A percentile compares a stretch with the other conserved stretches of the same genome.
Conservation (phyloP, 1,140 invertebrate species). For the Littorina saxatilis region DNA sequence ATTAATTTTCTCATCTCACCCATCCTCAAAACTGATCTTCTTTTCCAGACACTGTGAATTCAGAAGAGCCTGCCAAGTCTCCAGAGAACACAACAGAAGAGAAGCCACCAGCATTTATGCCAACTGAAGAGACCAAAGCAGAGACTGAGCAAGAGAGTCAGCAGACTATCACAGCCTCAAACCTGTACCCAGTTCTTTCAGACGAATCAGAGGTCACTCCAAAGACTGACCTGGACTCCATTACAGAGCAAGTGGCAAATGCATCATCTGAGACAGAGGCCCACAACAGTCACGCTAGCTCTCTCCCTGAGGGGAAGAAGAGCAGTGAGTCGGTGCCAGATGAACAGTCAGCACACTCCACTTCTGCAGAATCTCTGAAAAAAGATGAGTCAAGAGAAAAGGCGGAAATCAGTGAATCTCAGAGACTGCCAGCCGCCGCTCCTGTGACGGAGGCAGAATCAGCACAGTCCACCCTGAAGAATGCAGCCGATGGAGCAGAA, state of each 20-base stretch:
- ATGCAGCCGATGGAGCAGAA: not conserved
- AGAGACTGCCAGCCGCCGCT: not conserved
- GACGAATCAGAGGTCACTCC: not conserved
- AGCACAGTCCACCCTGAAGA: not conserved
- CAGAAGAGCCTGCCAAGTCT: too few species aligned
- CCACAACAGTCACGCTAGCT: not conserved
- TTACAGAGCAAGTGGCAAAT: not conserved
- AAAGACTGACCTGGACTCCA: not conserved
- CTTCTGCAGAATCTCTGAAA: not conserved
- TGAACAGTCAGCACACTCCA: not conserved
- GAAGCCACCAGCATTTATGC: too few species aligned
- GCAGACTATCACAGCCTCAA: not conserved
- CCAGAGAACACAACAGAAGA: too few species aligned
- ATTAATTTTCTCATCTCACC: too few species aligned
- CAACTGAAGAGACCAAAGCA: too few species aligned
- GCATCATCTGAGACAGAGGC: not conserved
- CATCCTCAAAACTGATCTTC: too few species aligned
- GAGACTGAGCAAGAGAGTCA: not conserved
- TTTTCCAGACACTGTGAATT: too few species aligned
- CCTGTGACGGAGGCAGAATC: slow-evolving; percentile 1
- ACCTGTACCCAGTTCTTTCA: not conserved
- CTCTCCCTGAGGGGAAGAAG: not conserved
- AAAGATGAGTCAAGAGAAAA: not conserved
- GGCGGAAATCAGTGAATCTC: not conserved
- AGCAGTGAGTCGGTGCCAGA: not conserved